phyloP scores from a whole-genome alignment of 2,113 vertebrate species.

The Otus sunia region DNA sequence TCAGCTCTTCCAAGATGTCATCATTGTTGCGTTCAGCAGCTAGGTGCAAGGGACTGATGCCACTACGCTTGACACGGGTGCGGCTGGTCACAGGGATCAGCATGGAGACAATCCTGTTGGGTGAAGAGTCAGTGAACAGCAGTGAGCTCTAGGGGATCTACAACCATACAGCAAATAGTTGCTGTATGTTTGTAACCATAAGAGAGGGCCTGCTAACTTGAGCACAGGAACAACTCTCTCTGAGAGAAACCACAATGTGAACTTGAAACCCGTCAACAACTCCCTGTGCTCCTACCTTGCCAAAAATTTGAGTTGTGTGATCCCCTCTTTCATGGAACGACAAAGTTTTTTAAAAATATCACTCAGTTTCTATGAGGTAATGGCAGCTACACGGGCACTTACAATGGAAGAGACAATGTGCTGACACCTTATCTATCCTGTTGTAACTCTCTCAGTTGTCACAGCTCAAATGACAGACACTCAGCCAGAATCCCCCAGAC shows the following conservation, averaged over 20 bases:
- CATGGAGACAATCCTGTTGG: slow-evolving; percentile 85
- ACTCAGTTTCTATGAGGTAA: not conserved
- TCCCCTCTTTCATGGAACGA: not conserved
- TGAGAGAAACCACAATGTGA: not conserved
- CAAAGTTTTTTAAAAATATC: not conserved
- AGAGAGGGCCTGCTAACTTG: not conserved
- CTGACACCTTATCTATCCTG: not conserved
- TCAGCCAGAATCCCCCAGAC: not conserved
- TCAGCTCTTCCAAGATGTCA: slow-evolving; percentile 81
- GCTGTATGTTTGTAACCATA: accelerated
- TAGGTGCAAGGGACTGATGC: slow-evolving; percentile 92
- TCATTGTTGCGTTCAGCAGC: slow-evolving; percentile 87
- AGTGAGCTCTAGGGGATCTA: not conserved
- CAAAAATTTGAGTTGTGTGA: not conserved
- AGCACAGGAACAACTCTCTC: not conserved
- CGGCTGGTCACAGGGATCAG: slow-evolving; percentile 85
- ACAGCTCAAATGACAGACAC: not conserved
- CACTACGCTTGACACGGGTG: slow-evolving; percentile 79
- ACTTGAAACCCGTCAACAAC: not conserved
- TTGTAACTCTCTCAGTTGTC: not conserved
- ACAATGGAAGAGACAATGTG: accelerated
- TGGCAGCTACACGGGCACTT: not conserved
- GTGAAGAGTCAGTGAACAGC: not conserved
- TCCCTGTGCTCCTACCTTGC: not conserved
- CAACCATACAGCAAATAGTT: not conserved